Percentiles rank a stretch among this genome's conserved stretches.
These are phyloP conservation scores for Excalfactoria chinensis DNA, from an alignment of 2,113 vertebrate species.

Conservation along the genomic window DNA sequence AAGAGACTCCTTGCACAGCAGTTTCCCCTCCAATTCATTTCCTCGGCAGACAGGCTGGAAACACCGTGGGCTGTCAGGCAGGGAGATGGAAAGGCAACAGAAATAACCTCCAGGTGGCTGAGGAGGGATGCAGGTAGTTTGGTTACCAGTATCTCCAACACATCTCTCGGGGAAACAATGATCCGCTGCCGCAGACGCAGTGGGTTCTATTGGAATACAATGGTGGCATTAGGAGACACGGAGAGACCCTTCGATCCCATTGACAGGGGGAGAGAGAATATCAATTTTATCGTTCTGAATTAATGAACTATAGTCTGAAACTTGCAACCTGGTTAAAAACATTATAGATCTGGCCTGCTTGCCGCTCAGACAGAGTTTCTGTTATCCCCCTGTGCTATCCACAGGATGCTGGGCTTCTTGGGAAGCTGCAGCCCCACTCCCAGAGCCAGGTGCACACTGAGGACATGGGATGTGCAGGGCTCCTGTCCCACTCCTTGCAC, in stretches of 20 bases:
- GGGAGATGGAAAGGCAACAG: neutral
- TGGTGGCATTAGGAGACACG: slow-evolving; percentile 42
- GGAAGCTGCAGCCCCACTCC: neutral
- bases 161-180: neutral
- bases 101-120: rapidly evolving
- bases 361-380: neutral
- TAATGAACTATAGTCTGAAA: slow-evolving; percentile 73
- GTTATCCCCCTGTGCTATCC: neutral
- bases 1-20: rapidly evolving
- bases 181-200: slow-evolving; percentile 49
- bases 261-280: slow-evolving; percentile 36
- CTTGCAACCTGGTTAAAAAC: slow-evolving; percentile 54
- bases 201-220: slow-evolving; percentile 69
- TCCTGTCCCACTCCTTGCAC: neutral
- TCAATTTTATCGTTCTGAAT: slow-evolving; percentile 66
- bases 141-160: neutral
- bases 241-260: slow-evolving; percentile 67
- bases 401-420: neutral
- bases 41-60: neutral
- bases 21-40: rapidly evolving
- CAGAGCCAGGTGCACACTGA: neutral
- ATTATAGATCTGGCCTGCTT: slow-evolving; percentile 31
- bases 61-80: neutral
- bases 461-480: neutral
- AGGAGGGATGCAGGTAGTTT: rapidly evolving